phyloP scores from a whole-genome alignment of 2,888 invertebrate species.

The Leptinotarsa haldemani region DNA sequence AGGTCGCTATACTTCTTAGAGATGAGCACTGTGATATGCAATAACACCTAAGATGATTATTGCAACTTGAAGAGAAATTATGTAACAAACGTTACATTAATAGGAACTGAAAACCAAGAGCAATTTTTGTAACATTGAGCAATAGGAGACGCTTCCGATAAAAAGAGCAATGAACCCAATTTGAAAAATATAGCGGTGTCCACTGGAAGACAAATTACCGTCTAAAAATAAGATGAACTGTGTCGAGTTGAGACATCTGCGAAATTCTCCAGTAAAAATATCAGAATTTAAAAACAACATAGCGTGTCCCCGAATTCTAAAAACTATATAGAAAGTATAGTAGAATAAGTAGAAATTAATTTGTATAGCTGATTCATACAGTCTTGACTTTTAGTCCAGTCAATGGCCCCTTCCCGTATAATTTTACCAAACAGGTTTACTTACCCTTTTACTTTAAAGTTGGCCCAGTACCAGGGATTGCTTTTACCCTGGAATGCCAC shows the following conservation, averaged over 20 bases:
- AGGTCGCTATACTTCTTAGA: no score
- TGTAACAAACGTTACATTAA: not conserved
- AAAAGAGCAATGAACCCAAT: conserved; percentile 22
- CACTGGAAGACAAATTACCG: conserved; percentile 22
- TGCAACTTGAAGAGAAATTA: no score
- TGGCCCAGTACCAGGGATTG: no score
- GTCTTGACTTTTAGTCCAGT: no score
- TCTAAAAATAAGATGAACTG: conserved; percentile 19
- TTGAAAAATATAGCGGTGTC: conserved; percentile 16
- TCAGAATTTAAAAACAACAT: conserved; percentile 2
- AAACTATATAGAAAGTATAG: not conserved
- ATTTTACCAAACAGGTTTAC: no score
- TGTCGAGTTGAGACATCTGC: conserved; percentile 3
- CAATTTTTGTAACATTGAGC: conserved; percentile 1
- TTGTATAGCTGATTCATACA: no score
- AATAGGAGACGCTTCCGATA: conserved; percentile 9
- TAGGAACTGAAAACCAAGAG: not conserved
- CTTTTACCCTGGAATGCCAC: no score
- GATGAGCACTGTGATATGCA: no score
- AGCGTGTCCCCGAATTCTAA: not conserved
- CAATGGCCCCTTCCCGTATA: no score
- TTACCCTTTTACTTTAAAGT: no score
- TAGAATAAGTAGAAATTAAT: no score
- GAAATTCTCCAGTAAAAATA: conserved; percentile 2
- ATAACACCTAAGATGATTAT: no score